These are phyloP conservation scores for Semnopithecus entellus DNA, from an alignment of 2,113 vertebrate species.

Conservation along the genomic window DNA sequence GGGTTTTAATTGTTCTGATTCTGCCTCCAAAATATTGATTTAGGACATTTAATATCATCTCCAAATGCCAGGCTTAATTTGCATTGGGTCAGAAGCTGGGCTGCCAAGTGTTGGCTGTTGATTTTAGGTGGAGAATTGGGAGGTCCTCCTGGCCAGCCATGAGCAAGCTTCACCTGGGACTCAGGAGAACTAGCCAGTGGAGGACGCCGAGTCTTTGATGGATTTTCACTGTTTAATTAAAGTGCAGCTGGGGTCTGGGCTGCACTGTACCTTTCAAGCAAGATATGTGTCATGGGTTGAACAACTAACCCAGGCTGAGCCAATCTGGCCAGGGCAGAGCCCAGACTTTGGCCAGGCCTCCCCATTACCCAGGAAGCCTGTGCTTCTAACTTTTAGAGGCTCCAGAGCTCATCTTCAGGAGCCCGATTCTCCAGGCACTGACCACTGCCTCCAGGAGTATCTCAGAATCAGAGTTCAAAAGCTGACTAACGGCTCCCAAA, in stretches of 20 bases:
- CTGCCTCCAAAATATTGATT: conserved; percentile 17
- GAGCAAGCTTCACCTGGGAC: conserved; percentile 62
- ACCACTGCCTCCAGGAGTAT: neutral
- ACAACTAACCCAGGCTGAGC: neutral
- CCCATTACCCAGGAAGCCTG: neutral
- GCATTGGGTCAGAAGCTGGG: conserved; percentile 52
- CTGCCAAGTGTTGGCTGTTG: conserved; percentile 42
- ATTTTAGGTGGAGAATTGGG: conserved; percentile 62
- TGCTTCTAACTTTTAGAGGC: neutral
- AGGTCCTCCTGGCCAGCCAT: conserved; percentile 22
- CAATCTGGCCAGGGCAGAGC: neutral
- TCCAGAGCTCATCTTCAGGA: neutral
- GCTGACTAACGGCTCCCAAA: neutral
- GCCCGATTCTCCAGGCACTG: neutral
- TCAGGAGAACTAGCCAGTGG: neutral
- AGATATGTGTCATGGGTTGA: neutral
- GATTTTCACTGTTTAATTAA: conserved; percentile 70
- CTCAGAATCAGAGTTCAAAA: neutral
- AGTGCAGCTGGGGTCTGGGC: conserved; percentile 57
- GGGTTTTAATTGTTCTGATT: conserved; percentile 37
- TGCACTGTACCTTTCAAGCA: neutral
- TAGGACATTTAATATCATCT: conserved; percentile 65
- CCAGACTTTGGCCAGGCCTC: neutral
- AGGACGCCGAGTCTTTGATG: neutral
- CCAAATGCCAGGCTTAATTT: conserved; percentile 72